Base-by-base conservation (phyloP, 1,140 invertebrate genomes). In the Colletes latitarsis region DNA sequence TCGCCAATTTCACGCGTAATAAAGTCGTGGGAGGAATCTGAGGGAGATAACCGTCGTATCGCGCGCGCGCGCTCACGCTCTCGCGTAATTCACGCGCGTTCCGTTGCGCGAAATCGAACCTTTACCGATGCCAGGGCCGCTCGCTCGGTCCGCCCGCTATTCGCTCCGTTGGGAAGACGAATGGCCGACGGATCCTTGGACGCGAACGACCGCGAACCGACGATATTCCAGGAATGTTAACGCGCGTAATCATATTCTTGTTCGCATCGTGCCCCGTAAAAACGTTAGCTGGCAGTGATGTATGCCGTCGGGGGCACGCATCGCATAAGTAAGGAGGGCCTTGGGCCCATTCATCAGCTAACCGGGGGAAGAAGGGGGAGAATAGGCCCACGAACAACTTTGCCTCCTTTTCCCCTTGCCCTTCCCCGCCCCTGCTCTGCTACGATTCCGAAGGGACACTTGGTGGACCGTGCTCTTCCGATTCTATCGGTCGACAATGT, bases 161-260 rank as follows among this genome's bases (percentile, higher is more conserved):
- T 60, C 12, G 19, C 53, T 39, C 53, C n/a, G 43, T 46, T n/a
- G 49, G 62, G 71, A 62, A 73, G 76, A 82, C 81, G 62, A 70
- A 86, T 71, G 84, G 85, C 77, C 73, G 41, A 80, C 46, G 81
- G 72, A 73, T 83, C 84, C 73, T 83, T 86, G 84, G 75, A 63
- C 84, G 67, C 69, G 60, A 66, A 75, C 69, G 69, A 73, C 63
- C 73, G 82, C 77, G 78, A 81, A 84, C 76, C 71, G 74, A 81
- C 83, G 87, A 89, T 89, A 89, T 91, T 89, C 88, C 85, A 76
- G 79, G 90, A 90, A 91, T 90, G 90, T 90, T 90, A 90, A 90
- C 87, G 82, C 83, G 83, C 82, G 88, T 90, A 90, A 91, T 88
- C 88, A 87, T 91, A 91, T 90, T 91, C 90, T 87, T 84, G 78